Conservation (phyloP, 2,888 invertebrate genomes). For the Eledona agricola region DNA sequence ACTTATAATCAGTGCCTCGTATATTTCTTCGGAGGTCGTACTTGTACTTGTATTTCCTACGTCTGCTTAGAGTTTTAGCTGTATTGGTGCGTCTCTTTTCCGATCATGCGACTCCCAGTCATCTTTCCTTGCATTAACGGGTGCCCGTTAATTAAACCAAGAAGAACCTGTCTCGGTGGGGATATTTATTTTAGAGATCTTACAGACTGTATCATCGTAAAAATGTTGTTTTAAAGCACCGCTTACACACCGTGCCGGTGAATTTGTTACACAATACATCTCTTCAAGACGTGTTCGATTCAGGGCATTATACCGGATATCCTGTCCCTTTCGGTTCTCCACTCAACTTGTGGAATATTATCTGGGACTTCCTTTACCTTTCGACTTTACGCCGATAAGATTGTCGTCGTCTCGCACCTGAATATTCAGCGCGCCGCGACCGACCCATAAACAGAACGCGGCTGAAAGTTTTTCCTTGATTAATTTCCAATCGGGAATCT, state of each 20-base stretch:
- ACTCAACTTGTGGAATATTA: slow-evolving; percentile 56
- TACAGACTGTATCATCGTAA: slow-evolving; percentile 44
- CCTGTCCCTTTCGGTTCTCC: slow-evolving; percentile 55
- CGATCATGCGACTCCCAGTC: slow-evolving; percentile 15
- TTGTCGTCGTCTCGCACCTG: slow-evolving; percentile 37
- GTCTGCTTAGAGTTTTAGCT: slow-evolving; percentile 48
- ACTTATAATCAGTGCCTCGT: too few species aligned
- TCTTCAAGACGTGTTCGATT: slow-evolving; percentile 40
- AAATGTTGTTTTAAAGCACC: slow-evolving; percentile 28
- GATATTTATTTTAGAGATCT: slow-evolving; percentile 54
- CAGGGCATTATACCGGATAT: slow-evolving; percentile 53
- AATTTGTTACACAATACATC: slow-evolving; percentile 30
- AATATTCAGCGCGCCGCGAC: slow-evolving; percentile 15
- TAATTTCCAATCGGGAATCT: slow-evolving; percentile 49
- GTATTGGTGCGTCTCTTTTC: slow-evolving; percentile 42
- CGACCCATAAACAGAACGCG: slow-evolving; percentile 7
- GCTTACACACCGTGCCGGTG: slow-evolving; percentile 10
- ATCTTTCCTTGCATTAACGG: slow-evolving; percentile 51
- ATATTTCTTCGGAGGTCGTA: too few species aligned
- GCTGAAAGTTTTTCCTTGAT: too few species aligned
- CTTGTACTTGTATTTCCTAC: slow-evolving; percentile 43
- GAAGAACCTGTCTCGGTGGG: slow-evolving; percentile 51
- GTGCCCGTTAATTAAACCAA: slow-evolving; percentile 56
- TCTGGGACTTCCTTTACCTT: slow-evolving; percentile 55
- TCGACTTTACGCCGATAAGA: slow-evolving; percentile 42